Percentiles rank a stretch among this genome's conserved stretches.
phyloP scores from a whole-genome alignment of 2,113 vertebrate genomes.

The Scomber japonicus region DNA sequence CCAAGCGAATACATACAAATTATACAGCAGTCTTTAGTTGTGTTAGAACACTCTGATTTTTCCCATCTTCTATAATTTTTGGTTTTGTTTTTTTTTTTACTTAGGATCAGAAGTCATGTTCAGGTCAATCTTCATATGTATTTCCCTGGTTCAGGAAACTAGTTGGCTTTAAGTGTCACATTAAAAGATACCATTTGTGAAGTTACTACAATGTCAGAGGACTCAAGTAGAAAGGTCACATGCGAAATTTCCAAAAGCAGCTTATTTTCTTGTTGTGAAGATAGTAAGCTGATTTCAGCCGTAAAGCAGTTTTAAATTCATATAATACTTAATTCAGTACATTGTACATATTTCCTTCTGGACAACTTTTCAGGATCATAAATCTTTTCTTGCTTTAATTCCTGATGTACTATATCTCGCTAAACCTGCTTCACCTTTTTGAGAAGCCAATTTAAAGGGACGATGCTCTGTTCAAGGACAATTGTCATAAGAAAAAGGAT shows the following conservation, averaged over 20 bases:
- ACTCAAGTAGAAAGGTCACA: constrained; percentile 22
- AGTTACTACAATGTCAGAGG: constrained; percentile 1
- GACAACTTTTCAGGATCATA: too few species aligned
- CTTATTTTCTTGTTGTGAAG: neutral
- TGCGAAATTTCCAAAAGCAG: neutral
- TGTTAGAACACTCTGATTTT: constrained; percentile 72
- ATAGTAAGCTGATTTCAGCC: too few species aligned
- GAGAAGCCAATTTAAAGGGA: neutral
- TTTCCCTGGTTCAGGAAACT: constrained; percentile 19
- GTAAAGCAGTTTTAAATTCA: too few species aligned
- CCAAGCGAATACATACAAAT: constrained; percentile 79
- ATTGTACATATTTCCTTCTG: too few species aligned
- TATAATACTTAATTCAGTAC: too few species aligned
- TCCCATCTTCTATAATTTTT: constrained; percentile 35
- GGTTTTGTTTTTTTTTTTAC: neutral
- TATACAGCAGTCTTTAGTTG: constrained; percentile 93
- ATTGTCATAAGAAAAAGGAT: neutral
- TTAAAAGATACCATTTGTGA: neutral
- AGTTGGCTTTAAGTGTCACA: neutral
- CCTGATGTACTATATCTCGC: neutral
- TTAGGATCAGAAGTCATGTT: neutral
- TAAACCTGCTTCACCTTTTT: neutral
- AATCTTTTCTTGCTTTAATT: too few species aligned
- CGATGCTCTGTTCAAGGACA: neutral
- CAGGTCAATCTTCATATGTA: constrained; percentile 3